phyloP scores from a whole-genome alignment of 2,888 invertebrate species.

The Aethes cnicana region DNA sequence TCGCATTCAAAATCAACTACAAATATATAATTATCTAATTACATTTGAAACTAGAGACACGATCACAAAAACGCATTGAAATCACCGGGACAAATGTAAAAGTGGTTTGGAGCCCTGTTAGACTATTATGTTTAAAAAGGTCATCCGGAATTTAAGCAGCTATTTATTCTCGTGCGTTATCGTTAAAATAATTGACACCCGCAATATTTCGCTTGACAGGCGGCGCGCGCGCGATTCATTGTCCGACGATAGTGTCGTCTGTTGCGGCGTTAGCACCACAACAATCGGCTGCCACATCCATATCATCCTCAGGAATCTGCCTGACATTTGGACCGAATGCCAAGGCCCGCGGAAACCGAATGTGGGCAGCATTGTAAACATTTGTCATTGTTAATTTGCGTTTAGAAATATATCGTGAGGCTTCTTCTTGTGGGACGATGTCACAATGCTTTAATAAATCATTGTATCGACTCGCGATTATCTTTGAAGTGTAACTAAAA shows the following conservation, averaged over 20 bases:
- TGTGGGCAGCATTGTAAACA: conserved; percentile 70
- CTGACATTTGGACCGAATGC: conserved; percentile 69
- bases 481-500: no score
- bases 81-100: not conserved
- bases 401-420: conserved; percentile 52
- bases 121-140: conserved; percentile 23
- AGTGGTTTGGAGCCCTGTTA: not conserved
- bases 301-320: conserved; percentile 73
- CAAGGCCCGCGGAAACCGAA: conserved; percentile 59
- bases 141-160: conserved; percentile 22
- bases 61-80: not conserved
- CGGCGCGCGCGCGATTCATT: conserved; percentile 35
- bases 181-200: conserved; percentile 31
- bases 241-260: conserved; percentile 57
- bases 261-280: conserved; percentile 57
- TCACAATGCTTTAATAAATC: not conserved
- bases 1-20: not conserved
- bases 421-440: conserved; percentile 46
- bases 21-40: no score
- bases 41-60: no score
- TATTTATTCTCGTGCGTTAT: conserved; percentile 27
- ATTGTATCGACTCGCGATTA: no score
- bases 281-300: conserved; percentile 52
- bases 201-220: conserved; percentile 32
- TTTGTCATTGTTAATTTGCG: conserved; percentile 66